phyloP scores from a whole-genome alignment of 2,888 invertebrate species.

The Yponomeuta malinellus region DNA sequence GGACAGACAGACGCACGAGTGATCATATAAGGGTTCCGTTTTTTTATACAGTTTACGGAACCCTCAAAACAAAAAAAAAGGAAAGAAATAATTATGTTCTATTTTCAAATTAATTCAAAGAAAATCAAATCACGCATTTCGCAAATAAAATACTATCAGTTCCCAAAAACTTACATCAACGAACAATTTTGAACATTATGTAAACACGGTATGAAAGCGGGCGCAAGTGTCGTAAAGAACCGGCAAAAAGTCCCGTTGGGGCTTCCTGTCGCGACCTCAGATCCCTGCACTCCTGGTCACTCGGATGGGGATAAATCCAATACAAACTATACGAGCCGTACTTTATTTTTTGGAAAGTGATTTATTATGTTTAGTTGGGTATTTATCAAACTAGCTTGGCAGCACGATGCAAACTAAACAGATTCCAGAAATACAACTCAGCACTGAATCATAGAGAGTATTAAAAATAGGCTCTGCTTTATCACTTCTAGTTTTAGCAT shows the following conservation, averaged over 20 bases:
- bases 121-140: neutral
- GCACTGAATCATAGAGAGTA: neutral
- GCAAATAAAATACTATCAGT: neutral
- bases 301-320: constrained; percentile 32
- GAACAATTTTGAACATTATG: neutral
- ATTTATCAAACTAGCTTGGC: constrained; percentile 57
- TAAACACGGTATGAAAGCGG: neutral
- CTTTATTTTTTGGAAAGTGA: constrained; percentile 28
- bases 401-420: constrained; percentile 17
- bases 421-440: neutral
- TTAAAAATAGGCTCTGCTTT: neutral
- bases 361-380: constrained; percentile 47
- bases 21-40: too few species aligned
- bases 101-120: neutral
- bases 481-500: too few species aligned
- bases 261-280: constrained; percentile 42
- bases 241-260: constrained; percentile 46
- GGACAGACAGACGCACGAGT: too few species aligned
- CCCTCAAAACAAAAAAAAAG: too few species aligned
- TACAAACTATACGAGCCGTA: constrained; percentile 23
- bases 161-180: neutral
- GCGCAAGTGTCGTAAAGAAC: constrained; percentile 34
- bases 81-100: neutral
- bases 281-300: constrained; percentile 36
- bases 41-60: too few species aligned